Evolutionary conservation across 2,113 vertebrate genomes (phyloP).

Genomic region (Larimichthys crocea): DNA sequence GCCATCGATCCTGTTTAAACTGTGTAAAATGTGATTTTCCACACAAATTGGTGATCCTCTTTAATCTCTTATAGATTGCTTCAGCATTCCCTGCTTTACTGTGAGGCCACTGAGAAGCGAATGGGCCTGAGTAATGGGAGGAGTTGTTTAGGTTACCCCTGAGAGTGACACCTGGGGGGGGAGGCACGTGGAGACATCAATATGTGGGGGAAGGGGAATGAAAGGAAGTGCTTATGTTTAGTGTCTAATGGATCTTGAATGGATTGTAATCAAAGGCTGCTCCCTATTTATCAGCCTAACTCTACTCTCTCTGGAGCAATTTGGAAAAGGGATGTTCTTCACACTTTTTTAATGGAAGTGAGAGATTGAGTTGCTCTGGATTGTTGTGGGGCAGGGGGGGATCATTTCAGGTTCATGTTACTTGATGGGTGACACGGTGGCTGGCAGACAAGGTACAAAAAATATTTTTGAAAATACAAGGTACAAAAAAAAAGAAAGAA

Average conservation of each 20-base stretch:
- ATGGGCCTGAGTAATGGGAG: slow-evolving; percentile 26
- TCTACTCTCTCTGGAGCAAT: slow-evolving; percentile 55
- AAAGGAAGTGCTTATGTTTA: slow-evolving; percentile 67
- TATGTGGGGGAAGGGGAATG: slow-evolving; percentile 54
- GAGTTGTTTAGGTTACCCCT: slow-evolving; percentile 50
- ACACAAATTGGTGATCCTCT: slow-evolving; percentile 68
- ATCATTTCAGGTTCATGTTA: slow-evolving; percentile 28
- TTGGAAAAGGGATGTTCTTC: slow-evolving; percentile 51
- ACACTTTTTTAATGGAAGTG: slow-evolving; percentile 46
- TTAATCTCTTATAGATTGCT: slow-evolving; percentile 74
- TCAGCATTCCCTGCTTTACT: slow-evolving; percentile 49
- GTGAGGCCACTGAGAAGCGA: slow-evolving; percentile 14
- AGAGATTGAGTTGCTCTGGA: slow-evolving; percentile 35
- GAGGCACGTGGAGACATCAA: slow-evolving; percentile 54
- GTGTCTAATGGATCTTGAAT: slow-evolving; percentile 67
- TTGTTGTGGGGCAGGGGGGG: slow-evolving; percentile 5
- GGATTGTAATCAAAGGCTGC: slow-evolving; percentile 72
- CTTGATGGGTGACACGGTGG: slow-evolving; percentile 3
- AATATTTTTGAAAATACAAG: not conserved
- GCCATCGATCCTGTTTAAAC: slow-evolving; percentile 65
- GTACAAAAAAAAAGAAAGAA: not conserved
- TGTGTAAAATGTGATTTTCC: slow-evolving; percentile 72
- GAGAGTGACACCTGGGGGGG: slow-evolving; percentile 55
- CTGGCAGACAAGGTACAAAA: not conserved
- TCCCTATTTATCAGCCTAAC: slow-evolving; percentile 55